Percentiles rank a stretch among this genome's conserved stretches.
Conservation (phyloP, 2,113 vertebrate species). For the Sinocyclocheilus maitianheensis region DNA sequence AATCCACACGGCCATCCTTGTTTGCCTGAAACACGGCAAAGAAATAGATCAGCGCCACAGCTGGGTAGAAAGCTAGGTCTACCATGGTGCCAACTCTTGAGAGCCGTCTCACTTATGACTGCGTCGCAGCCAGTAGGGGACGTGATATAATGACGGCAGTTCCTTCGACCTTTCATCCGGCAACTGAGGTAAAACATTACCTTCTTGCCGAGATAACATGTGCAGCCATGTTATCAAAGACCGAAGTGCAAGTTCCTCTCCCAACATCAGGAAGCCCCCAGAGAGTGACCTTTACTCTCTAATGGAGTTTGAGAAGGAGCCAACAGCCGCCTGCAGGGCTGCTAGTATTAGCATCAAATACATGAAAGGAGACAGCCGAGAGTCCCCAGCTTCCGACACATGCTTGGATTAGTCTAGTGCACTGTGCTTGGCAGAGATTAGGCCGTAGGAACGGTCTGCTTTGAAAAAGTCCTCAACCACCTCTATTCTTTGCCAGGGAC, state of each 20-base stretch:
- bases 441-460: not conserved
- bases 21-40: constrained; percentile 73
- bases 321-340: constrained; percentile 33
- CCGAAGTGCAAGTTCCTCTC: constrained; percentile 42
- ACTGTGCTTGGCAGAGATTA: constrained; percentile 46
- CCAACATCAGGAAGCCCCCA: constrained; percentile 4
- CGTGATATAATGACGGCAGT: not conserved
- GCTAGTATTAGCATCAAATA: constrained; percentile 37
- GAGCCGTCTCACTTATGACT: not conserved
- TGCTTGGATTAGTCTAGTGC: constrained; percentile 32
- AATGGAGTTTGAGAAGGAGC: constrained; percentile 44
- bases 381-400: constrained; percentile 17
- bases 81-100: constrained; percentile 58
- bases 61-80: constrained; percentile 77
- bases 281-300: constrained; percentile 50
- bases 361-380: constrained; percentile 34
- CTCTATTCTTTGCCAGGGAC: constrained; percentile 4
- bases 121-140: not conserved
- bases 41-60: constrained; percentile 78
- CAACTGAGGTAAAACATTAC: constrained; percentile 74
- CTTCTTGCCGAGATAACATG: constrained; percentile 50
- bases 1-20: constrained; percentile 66
- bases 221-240: constrained; percentile 39
- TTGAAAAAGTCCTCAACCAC: constrained; percentile 19
- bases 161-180: constrained; percentile 70